A percentile compares a stretch with the other conserved stretches of the same genome.
Evolutionary conservation across 2,797 vertebrate species (phyloP).

Genomic region (Thaleichthys pacificus): DNA sequence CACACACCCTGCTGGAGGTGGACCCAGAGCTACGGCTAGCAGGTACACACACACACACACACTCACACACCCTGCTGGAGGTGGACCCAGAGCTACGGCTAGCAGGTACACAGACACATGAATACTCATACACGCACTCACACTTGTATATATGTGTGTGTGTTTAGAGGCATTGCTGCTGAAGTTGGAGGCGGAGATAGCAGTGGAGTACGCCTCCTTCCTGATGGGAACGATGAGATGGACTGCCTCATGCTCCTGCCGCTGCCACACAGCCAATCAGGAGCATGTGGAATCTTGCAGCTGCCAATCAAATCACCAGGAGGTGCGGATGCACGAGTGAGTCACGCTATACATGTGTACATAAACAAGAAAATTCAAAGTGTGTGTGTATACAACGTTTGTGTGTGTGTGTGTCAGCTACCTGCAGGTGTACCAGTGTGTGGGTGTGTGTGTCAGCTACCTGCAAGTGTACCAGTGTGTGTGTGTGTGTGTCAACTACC

Average conservation of each 20-base stretch:
- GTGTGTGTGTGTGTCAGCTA: constrained; percentile 66
- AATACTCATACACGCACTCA: not conserved
- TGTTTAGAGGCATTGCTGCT: constrained; percentile 72
- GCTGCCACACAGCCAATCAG: constrained; percentile 35
- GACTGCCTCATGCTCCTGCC: constrained; percentile 17
- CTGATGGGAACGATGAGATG: constrained; percentile 37
- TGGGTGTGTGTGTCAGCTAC: too few species aligned
- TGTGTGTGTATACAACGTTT: not conserved
- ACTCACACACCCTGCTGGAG: too few species aligned
- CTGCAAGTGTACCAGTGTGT: not conserved
- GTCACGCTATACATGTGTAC: constrained; percentile 18
- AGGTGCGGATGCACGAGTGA: constrained; percentile 65
- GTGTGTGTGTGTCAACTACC: not conserved
- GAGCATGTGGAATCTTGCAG: constrained; percentile 16
- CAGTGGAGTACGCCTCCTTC: constrained; percentile 60
- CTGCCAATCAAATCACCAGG: constrained; percentile 17
- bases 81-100: too few species aligned
- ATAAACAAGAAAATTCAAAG: not conserved
- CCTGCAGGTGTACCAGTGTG: constrained; percentile 59
- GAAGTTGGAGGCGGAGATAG: constrained; percentile 69
- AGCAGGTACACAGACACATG: too few species aligned
- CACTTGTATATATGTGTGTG: too few species aligned
- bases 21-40: too few species aligned
- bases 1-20: too few species aligned
- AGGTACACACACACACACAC: too few species aligned